phyloP scores from a whole-genome alignment of 2,113 vertebrate genomes.

The Serinus canaria region DNA sequence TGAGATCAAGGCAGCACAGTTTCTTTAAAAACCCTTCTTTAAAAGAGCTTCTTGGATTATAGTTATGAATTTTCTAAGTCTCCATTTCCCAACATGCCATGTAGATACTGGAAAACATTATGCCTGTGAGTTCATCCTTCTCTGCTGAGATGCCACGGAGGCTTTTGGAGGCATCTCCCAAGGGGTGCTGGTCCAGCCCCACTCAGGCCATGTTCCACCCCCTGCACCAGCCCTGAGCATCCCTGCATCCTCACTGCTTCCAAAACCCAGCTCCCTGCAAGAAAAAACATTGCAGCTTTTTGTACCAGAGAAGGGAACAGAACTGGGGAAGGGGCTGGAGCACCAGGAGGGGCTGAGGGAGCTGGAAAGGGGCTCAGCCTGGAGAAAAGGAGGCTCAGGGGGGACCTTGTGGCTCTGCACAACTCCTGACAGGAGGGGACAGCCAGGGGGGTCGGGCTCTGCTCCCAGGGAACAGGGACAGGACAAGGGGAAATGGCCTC shows the following conservation, averaged over 20 bases:
- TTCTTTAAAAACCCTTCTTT: background rate
- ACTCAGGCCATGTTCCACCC: rapidly evolving
- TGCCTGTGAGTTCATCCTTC: background rate
- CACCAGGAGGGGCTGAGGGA: background rate
- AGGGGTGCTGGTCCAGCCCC: background rate
- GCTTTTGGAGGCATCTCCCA: background rate
- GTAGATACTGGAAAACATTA: background rate
- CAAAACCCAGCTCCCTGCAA: rapidly evolving
- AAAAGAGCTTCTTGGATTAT: background rate
- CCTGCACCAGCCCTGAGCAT: background rate
- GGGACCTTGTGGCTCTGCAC: background rate
- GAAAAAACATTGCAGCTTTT: background rate
- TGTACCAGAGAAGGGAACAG: background rate
- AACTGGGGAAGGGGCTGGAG: background rate
- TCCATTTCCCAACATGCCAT: background rate
- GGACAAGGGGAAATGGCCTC: rapidly evolving
- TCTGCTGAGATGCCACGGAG: rapidly evolving
- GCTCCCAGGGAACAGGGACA: background rate
- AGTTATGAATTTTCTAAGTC: background rate
- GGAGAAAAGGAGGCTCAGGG: background rate
- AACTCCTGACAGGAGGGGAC: background rate
- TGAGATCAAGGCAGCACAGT: background rate
- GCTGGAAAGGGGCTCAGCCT: background rate
- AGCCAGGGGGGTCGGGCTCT: rapidly evolving
- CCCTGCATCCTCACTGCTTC: background rate